phyloP scores from a whole-genome alignment of 2,113 vertebrate genomes.

The Heteronetta atricapilla region DNA sequence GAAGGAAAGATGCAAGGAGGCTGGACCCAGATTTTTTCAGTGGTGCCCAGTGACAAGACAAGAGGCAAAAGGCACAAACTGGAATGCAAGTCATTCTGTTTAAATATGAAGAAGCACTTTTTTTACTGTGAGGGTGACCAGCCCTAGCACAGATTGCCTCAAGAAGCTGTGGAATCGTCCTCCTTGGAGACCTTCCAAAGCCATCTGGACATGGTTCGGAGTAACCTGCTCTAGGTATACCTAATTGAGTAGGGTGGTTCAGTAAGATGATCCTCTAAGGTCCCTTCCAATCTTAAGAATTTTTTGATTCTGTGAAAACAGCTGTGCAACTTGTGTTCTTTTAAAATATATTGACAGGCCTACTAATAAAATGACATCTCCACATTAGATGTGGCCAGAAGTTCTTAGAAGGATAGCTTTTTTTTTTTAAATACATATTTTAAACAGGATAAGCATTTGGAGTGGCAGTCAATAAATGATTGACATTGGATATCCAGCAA shows the following conservation, averaged over 20 bases:
- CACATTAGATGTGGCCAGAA: rapidly evolving
- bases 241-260: not conserved
- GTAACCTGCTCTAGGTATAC: not conserved
- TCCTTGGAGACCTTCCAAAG: not conserved
- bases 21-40: not conserved
- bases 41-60: not conserved
- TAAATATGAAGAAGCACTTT: not conserved
- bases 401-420: not conserved
- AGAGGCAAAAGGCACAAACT: not conserved
- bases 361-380: not conserved
- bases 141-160: not conserved
- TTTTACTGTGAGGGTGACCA: not conserved
- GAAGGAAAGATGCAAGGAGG: too few species aligned
- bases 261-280: not conserved
- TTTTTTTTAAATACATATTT: not conserved
- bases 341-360: not conserved
- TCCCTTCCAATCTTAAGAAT: not conserved
- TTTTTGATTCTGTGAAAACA: not conserved
- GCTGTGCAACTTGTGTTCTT: not conserved
- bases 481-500: conserved; percentile 59
- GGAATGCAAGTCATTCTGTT: not conserved
- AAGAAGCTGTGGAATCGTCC: not conserved
- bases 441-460: conserved; percentile 65
- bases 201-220: not conserved
- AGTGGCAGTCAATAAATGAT: conserved; percentile 69